phyloP scores from a whole-genome alignment of 2,113 vertebrate genomes.

The Corapipo altera region DNA sequence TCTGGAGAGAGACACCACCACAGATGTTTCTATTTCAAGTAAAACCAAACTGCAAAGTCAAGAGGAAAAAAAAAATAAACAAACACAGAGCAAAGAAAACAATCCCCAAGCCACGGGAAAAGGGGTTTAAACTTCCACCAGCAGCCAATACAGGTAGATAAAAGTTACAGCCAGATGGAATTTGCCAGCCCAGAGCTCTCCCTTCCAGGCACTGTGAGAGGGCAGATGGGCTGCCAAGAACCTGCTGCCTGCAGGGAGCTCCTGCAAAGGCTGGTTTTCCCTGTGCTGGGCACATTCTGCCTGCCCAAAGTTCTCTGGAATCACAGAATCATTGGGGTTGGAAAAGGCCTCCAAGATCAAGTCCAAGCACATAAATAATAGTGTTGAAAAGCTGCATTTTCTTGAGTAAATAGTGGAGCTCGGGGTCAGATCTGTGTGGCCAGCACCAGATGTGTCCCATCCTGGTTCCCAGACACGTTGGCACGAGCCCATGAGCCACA shows the following conservation, averaged over 20 bases:
- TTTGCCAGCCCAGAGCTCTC: not conserved
- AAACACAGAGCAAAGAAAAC: not conserved
- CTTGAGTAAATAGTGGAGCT: not conserved
- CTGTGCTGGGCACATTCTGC: not conserved
- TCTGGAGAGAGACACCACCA: not conserved
- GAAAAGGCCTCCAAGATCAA: not conserved
- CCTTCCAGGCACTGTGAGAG: not conserved
- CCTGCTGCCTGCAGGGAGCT: not conserved
- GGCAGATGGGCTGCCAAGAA: not conserved
- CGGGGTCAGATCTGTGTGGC: not conserved
- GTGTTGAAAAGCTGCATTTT: not conserved
- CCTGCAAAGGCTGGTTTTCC: not conserved
- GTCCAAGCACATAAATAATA: not conserved
- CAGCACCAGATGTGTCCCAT: not conserved
- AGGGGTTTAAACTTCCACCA: not conserved
- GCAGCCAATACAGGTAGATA: not conserved
- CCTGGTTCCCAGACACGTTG: not conserved
- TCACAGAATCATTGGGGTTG: not conserved
- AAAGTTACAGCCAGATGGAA: not conserved
- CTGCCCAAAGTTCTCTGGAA: not conserved
- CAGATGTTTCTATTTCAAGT: slow-evolving; percentile 9
- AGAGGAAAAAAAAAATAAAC: not conserved
- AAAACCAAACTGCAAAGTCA: not conserved
- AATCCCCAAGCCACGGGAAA: not conserved
- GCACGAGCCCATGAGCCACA: not conserved